Evolutionary conservation across 2,113 vertebrate genomes (phyloP).

Genomic region (Turdus rufiventris): DNA sequence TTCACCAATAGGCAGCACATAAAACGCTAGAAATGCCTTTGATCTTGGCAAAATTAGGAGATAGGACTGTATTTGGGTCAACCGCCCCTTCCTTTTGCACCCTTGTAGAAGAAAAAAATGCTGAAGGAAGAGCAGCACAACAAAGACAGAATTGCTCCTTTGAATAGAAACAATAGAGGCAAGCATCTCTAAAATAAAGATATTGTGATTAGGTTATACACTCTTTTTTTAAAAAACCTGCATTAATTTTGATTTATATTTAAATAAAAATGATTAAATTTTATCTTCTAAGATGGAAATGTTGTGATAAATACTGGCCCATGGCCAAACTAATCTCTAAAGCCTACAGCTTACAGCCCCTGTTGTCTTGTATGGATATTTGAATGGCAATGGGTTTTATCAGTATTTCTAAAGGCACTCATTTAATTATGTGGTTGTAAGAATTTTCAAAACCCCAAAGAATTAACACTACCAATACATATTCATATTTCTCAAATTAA

Average conservation of each 20-base stretch:
- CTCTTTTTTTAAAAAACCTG: slow-evolving; percentile 61
- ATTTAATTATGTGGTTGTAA: slow-evolving; percentile 85
- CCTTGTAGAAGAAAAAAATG: slow-evolving; percentile 35
- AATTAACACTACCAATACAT: slow-evolving; percentile 80
- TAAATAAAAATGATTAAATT: slow-evolving; percentile 87
- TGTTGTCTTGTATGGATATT: slow-evolving; percentile 81
- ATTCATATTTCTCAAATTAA: slow-evolving; percentile 80
- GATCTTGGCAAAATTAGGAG: slow-evolving; percentile 63
- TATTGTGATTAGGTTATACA: slow-evolving; percentile 71
- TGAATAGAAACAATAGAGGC: slow-evolving; percentile 68
- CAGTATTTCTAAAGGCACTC: slow-evolving; percentile 85
- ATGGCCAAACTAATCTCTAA: slow-evolving; percentile 83
- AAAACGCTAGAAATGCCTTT: slow-evolving; percentile 30
- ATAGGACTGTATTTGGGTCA: slow-evolving; percentile 67
- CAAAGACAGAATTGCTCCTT: slow-evolving; percentile 57
- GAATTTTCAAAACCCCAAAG: slow-evolving; percentile 83
- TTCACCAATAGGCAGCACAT: slow-evolving; percentile 49
- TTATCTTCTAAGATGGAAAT: slow-evolving; percentile 83
- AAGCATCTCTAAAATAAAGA: slow-evolving; percentile 75
- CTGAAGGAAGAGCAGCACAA: slow-evolving; percentile 40
- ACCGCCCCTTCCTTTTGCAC: slow-evolving; percentile 56
- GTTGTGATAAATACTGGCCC: slow-evolving; percentile 82
- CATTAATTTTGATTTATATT: slow-evolving; percentile 84
- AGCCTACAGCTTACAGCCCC: slow-evolving; percentile 76
- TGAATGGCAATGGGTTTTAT: slow-evolving; percentile 83